Percentiles rank a stretch among this genome's conserved stretches.
Conservation (phyloP, 2,888 invertebrate genomes). For the Luperina testacea region DNA sequence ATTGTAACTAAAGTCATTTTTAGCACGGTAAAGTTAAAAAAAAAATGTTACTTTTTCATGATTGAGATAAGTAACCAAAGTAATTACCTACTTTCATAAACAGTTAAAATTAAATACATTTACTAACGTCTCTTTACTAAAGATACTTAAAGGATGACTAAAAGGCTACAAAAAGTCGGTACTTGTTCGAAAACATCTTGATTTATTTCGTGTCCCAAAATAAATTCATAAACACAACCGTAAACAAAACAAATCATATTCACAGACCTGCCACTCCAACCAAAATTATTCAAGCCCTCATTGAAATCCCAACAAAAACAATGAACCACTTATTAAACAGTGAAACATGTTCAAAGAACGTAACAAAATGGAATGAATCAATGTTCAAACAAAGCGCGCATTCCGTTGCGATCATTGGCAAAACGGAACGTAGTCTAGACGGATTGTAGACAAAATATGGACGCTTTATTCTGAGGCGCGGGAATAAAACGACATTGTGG, state of each 20-base stretch:
- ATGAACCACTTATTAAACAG: slow-evolving; percentile 47
- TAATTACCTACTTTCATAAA: neutral
- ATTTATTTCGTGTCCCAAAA: slow-evolving; percentile 2
- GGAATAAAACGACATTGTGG: slow-evolving; percentile 34
- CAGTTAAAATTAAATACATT: neutral
- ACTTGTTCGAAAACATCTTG: neutral
- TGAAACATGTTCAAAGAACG: slow-evolving; percentile 43
- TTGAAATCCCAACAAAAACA: slow-evolving; percentile 43
- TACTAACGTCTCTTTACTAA: neutral
- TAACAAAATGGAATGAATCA: slow-evolving; percentile 61
- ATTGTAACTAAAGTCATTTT: neutral
- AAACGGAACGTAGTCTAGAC: slow-evolving; percentile 73
- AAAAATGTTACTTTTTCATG: neutral
- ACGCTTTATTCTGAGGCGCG: slow-evolving; percentile 48
- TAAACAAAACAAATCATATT: slow-evolving; percentile 2
- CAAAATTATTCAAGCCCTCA: slow-evolving; percentile 21
- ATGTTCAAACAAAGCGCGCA: slow-evolving; percentile 60
- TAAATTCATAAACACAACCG: neutral
- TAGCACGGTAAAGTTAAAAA: neutral
- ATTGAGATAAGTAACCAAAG: neutral
- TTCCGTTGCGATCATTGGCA: slow-evolving; percentile 69
- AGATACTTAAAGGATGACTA: neutral
- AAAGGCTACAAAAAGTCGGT: neutral
- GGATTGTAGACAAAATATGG: slow-evolving; percentile 67
- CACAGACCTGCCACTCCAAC: neutral